These are phyloP conservation scores for Euplexia lucipara DNA, from an alignment of 2,888 invertebrate species.

Conservation along the genomic window DNA sequence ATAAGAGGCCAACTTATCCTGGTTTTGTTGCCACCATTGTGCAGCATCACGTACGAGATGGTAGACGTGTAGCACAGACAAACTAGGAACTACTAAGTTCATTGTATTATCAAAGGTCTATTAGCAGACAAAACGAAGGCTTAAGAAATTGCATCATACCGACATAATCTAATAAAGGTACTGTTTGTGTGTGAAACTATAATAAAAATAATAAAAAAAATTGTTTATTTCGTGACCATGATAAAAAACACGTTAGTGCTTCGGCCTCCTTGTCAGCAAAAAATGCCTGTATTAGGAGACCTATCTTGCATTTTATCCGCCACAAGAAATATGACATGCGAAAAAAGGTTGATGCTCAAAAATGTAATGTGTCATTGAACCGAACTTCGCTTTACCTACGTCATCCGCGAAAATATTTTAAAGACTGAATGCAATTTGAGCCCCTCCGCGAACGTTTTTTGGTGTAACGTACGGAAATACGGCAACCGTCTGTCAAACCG, in stretches of 20 bases:
- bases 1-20: too few relatives aligned
- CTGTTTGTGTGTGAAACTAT: neutral
- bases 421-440: conserved; percentile 17
- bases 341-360: neutral
- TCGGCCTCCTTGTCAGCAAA: too few relatives aligned
- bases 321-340: too few relatives aligned
- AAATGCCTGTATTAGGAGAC: too few relatives aligned
- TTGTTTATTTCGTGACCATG: too few relatives aligned
- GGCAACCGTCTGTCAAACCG: conserved; percentile 34
- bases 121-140: neutral
- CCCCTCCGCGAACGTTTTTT: conserved; percentile 9
- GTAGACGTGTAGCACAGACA: neutral
- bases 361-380: conserved; percentile 29
- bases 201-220: neutral
- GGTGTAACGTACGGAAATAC: conserved; percentile 48
- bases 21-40: too few relatives aligned
- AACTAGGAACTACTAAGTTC: neutral
- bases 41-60: too few relatives aligned
- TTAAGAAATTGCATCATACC: neutral
- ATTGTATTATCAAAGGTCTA: neutral
- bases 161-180: neutral
- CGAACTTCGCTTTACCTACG: conserved; percentile 17
- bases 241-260: too few relatives aligned
- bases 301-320: too few relatives aligned
- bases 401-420: conserved; percentile 14